phyloP scores from a whole-genome alignment of 2,888 invertebrate species.

The Eilema sororculum region DNA sequence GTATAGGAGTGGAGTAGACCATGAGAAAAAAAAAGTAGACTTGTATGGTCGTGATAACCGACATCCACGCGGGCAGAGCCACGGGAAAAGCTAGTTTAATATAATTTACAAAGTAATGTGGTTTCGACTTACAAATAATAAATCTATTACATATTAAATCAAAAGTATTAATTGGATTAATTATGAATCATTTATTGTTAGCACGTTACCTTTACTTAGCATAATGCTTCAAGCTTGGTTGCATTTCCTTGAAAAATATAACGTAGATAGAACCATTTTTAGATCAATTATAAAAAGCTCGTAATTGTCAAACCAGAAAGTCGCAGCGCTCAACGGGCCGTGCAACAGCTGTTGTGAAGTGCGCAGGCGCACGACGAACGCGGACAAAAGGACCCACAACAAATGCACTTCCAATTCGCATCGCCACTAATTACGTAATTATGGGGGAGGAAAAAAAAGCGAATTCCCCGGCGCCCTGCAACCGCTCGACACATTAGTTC shows the following conservation, averaged over 20 bases:
- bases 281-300: slow-evolving; percentile 36
- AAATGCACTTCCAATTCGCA: slow-evolving; percentile 82
- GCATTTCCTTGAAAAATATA: slow-evolving; percentile 12
- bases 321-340: slow-evolving; percentile 64
- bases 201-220: slow-evolving; percentile 5
- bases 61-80: too few species aligned
- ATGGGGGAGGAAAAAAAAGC: slow-evolving; percentile 74
- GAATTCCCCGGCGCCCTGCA: slow-evolving; percentile 72
- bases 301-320: slow-evolving; percentile 64
- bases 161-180: background rate
- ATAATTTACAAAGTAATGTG: background rate
- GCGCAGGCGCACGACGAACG: slow-evolving; percentile 70
- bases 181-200: slow-evolving; percentile 6
- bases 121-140: background rate
- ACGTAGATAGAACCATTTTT: slow-evolving; percentile 25
- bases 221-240: slow-evolving; percentile 19
- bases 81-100: too few species aligned
- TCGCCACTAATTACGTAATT: slow-evolving; percentile 86
- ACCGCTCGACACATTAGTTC: slow-evolving; percentile 78
- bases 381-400: slow-evolving; percentile 81
- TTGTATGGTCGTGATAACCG: too few species aligned
- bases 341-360: slow-evolving; percentile 79
- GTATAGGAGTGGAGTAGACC: too few species aligned
- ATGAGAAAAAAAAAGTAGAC: too few species aligned
- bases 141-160: background rate